phyloP scores from a whole-genome alignment of 2,797 vertebrate genomes.

The Sebastes wilsoni region DNA sequence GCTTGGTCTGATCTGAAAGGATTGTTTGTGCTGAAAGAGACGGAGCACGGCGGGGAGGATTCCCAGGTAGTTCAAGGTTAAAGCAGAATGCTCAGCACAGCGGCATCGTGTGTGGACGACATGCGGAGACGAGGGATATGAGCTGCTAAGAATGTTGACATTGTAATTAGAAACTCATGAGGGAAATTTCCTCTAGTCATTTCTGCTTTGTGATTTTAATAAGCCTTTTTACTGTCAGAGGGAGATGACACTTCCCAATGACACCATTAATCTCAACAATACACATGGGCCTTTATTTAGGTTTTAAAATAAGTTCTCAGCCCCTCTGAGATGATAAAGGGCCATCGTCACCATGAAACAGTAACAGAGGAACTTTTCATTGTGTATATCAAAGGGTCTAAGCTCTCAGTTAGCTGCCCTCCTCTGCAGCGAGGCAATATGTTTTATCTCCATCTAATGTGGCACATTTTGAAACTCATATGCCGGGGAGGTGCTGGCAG shows the following conservation, averaged over 20 bases:
- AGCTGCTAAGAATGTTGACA: slow-evolving; percentile 18
- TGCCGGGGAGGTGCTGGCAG: slow-evolving; percentile 4
- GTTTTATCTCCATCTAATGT: background rate
- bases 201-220: slow-evolving; percentile 28
- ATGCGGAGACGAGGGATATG: background rate
- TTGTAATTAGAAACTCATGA: slow-evolving; percentile 4
- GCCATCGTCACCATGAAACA: background rate
- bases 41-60: slow-evolving; percentile 17
- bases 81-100: slow-evolving; percentile 14
- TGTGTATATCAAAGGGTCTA: background rate
- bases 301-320: background rate
- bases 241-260: background rate
- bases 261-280: slow-evolving; percentile 6
- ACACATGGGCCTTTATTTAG: background rate
- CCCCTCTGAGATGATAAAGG: background rate
- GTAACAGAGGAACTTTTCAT: background rate
- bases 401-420: background rate
- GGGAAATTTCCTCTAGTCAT: slow-evolving; percentile 17
- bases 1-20: slow-evolving; percentile 31
- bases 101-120: background rate
- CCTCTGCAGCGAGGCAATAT: background rate
- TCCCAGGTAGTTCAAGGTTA: slow-evolving; percentile 64
- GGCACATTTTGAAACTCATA: slow-evolving; percentile 6
- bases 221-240: background rate
- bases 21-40: slow-evolving; percentile 45